Evolutionary conservation across 2,888 invertebrate genomes (phyloP).

Genomic region (Cryptus viduatorius): DNA sequence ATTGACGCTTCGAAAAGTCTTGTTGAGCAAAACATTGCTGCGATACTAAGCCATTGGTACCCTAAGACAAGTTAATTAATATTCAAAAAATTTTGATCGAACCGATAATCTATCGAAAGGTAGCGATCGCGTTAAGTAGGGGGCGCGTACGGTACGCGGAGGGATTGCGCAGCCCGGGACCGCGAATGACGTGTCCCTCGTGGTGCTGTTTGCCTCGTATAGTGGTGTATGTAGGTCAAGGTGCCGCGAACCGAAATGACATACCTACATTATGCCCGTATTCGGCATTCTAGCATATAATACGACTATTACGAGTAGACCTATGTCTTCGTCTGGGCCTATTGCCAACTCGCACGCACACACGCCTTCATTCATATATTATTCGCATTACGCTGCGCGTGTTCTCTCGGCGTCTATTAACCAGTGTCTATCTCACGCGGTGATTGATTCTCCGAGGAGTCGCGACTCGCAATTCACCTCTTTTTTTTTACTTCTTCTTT

Average conservation of each 20-base stretch:
- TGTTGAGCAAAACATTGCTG: too few species aligned
- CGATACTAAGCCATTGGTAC: background rate
- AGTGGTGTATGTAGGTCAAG: constrained; percentile 80
- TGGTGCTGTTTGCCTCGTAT: constrained; percentile 55
- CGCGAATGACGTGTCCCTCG: constrained; percentile 78
- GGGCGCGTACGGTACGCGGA: constrained; percentile 51
- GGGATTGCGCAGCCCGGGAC: constrained; percentile 59
- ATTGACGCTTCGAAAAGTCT: too few species aligned
- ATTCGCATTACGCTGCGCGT: constrained; percentile 22
- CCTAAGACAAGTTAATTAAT: background rate
- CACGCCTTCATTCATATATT: constrained; percentile 18
- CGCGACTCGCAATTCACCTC: constrained; percentile 48
- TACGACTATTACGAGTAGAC: constrained; percentile 23
- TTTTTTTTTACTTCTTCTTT: constrained; percentile 32
- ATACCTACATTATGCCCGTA: constrained; percentile 82
- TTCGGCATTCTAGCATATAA: constrained; percentile 73
- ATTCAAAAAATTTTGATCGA: background rate
- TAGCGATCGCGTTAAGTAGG: constrained; percentile 41
- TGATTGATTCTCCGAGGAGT: constrained; percentile 62
- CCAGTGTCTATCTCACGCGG: constrained; percentile 38
- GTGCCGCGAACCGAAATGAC: constrained; percentile 82
- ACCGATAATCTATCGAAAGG: constrained; percentile 30
- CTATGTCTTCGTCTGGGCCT: constrained; percentile 17
- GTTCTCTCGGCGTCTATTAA: constrained; percentile 13
- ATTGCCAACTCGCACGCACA: constrained; percentile 26